phyloP scores from a whole-genome alignment of 2,797 vertebrate species.

The Galaxias olidus region DNA sequence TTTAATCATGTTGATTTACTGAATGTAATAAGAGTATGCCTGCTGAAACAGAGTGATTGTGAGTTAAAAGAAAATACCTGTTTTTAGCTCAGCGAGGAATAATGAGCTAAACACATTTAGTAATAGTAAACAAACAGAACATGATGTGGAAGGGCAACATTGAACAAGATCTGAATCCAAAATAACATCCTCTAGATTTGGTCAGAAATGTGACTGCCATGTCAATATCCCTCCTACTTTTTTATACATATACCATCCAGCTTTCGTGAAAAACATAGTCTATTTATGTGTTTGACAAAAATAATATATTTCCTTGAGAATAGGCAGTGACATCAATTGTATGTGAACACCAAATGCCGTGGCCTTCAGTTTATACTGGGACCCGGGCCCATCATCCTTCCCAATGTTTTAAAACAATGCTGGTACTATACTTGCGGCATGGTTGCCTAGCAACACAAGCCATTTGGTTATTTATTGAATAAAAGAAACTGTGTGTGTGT shows the following conservation, averaged over 20 bases:
- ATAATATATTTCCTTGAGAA: no score
- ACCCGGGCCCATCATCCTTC: conserved; percentile 55
- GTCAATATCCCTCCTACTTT: not conserved
- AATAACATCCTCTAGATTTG: no score
- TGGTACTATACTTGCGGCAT: conserved; percentile 55
- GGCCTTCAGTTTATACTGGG: conserved; percentile 43
- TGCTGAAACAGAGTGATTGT: not conserved
- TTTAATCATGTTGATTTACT: conserved; percentile 21
- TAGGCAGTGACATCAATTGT: conserved; percentile 14
- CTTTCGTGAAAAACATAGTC: no score
- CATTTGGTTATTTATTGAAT: conserved; percentile 72
- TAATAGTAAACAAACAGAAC: conserved; percentile 25
- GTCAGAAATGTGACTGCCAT: no score
- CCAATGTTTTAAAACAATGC: conserved; percentile 64
- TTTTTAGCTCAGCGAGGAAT: conserved; percentile 34
- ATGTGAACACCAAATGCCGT: conserved; percentile 13
- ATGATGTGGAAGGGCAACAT: not conserved
- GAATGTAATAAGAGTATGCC: conserved; percentile 1
- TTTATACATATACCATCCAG: not conserved
- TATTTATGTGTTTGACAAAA: no score
- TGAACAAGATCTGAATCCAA: no score
- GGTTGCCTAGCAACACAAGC: conserved; percentile 77
- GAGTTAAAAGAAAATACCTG: conserved; percentile 17
- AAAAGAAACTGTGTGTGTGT: conserved; percentile 32
- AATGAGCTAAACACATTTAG: conserved; percentile 36